phyloP scores from a whole-genome alignment of 2,797 vertebrate species.

The Psittacula echo region DNA sequence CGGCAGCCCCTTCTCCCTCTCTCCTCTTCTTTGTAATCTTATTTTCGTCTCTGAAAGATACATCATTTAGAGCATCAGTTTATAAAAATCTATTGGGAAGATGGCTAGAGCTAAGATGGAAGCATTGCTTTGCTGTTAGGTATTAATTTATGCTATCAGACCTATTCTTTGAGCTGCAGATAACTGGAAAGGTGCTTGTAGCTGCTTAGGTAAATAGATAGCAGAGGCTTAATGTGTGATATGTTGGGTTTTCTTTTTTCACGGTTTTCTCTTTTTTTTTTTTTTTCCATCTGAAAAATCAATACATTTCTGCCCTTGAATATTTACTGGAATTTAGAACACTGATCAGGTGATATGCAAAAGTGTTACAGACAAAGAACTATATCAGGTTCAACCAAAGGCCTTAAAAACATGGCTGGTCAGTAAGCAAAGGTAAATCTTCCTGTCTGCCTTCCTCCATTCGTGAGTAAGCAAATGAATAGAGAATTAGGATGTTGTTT shows the following conservation, averaged over 20 bases:
- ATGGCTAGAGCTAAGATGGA: not conserved
- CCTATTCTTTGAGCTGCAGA: not conserved
- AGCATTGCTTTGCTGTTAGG: not conserved
- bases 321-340: not conserved
- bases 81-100: not conserved
- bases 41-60: not conserved
- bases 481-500: not conserved
- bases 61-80: not conserved
- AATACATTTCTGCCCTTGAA: not conserved
- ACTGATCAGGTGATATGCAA: accelerated
- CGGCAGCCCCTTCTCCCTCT: not conserved
- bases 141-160: not conserved
- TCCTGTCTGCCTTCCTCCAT: not conserved
- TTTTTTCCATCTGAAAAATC: not conserved
- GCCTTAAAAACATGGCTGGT: not conserved
- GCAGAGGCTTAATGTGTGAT: not conserved
- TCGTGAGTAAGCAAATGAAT: not conserved
- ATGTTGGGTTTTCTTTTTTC: not conserved
- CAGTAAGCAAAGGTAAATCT: not conserved
- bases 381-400: not conserved
- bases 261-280: not conserved
- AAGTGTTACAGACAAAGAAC: not conserved
- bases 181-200: not conserved
- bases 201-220: not conserved
- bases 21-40: not conserved